Conservation (phyloP, 2,113 vertebrate species). For the Tragelaphus scriptus region DNA sequence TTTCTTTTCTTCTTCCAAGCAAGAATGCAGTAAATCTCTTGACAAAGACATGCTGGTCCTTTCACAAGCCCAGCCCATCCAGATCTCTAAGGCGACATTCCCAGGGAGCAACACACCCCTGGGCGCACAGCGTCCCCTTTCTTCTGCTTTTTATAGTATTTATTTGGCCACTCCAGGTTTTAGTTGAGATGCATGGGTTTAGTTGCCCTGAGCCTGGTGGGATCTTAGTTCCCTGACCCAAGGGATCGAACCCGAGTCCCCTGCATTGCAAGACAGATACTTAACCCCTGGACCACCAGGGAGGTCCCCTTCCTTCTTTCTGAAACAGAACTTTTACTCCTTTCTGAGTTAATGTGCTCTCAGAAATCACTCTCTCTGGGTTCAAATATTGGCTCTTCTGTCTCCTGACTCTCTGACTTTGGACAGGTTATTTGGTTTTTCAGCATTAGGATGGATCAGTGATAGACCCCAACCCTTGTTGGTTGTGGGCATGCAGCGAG, state of each 20-base stretch:
- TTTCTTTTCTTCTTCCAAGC: background rate
- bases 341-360: background rate
- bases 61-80: background rate
- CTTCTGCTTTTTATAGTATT: background rate
- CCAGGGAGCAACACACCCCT: background rate
- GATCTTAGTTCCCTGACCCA: background rate
- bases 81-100: background rate
- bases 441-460: background rate
- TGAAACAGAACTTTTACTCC: background rate
- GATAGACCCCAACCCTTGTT: background rate
- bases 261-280: background rate
- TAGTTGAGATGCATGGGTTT: background rate
- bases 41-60: background rate
- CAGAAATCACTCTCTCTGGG: background rate
- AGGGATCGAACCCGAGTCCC: background rate
- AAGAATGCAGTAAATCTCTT: background rate
- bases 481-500: background rate
- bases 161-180: background rate
- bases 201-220: background rate
- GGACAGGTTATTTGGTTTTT: background rate
- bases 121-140: accelerated
- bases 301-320: background rate
- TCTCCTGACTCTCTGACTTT: background rate
- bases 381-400: background rate
- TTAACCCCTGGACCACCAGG: background rate